Percentiles rank a stretch among this genome's conserved stretches.
These are phyloP conservation scores for Cryptus viduatorius DNA, from an alignment of 2,888 invertebrate species.

Conservation along the genomic window DNA sequence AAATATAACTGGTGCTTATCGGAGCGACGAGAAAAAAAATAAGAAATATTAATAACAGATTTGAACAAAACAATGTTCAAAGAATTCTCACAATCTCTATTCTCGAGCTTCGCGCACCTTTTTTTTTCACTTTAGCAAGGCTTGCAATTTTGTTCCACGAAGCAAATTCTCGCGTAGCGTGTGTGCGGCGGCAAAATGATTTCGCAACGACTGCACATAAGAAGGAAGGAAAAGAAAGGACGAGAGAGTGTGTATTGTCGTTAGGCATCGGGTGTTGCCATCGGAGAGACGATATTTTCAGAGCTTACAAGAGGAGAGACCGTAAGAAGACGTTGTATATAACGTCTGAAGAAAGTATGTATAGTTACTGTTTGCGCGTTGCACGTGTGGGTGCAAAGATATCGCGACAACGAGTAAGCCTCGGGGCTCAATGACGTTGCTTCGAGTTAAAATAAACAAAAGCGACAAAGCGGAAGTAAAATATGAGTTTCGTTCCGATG, in stretches of 20 bases:
- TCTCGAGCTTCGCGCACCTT: conserved; percentile 16
- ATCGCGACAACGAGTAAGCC: not conserved
- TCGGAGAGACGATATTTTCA: too few relatives aligned
- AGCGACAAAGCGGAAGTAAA: not conserved
- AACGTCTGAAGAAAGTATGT: not conserved
- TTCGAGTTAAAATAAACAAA: not conserved
- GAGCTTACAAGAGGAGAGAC: too few relatives aligned
- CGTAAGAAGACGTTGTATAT: too few relatives aligned
- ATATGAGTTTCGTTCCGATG: not conserved
- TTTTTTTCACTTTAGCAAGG: conserved; percentile 34
- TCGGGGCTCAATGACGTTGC: not conserved
- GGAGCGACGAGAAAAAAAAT: conserved; percentile 11
- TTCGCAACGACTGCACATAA: conserved; percentile 58
- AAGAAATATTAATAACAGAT: not conserved
- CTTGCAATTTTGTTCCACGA: conserved; percentile 66
- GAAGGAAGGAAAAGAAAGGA: conserved; percentile 20
- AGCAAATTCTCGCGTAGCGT: conserved; percentile 39
- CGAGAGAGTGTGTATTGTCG: not conserved
- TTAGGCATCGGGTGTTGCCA: too few relatives aligned
- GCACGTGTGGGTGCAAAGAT: not conserved
- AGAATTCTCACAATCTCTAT: conserved; percentile 41
- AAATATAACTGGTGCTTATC: not conserved
- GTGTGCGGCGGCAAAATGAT: conserved; percentile 31
- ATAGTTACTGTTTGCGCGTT: not conserved
- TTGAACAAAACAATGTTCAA: not conserved